These are phyloP conservation scores for Rhagoletis zephyria DNA, from an alignment of 1,140 invertebrate species.

Conservation along the genomic window DNA sequence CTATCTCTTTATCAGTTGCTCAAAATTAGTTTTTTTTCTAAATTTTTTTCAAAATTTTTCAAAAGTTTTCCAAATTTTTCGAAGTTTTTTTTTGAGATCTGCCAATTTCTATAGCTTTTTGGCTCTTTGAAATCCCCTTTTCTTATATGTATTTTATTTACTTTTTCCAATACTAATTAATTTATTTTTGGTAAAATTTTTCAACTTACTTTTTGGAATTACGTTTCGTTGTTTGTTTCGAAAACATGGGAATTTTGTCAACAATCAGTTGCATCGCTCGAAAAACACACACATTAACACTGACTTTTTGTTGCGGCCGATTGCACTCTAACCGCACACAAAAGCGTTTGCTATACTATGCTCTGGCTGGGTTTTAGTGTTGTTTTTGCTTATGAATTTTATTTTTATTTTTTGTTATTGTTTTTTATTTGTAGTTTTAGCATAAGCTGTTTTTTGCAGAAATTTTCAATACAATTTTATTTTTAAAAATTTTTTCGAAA, in stretches of 20 bases:
- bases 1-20: too few species aligned
- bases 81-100: not conserved
- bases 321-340: slow-evolving; percentile 57
- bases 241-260: slow-evolving; percentile 74
- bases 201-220: slow-evolving; percentile 73
- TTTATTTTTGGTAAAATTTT: not conserved
- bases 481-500: not conserved
- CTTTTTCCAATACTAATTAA: not conserved
- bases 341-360: slow-evolving; percentile 46
- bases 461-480: not conserved
- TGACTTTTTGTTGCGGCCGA: not conserved
- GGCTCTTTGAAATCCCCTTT: not conserved
- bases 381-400: slow-evolving; percentile 53
- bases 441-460: not conserved
- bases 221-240: slow-evolving; percentile 73
- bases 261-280: slow-evolving; percentile 73
- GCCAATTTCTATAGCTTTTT: not conserved
- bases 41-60: too few species aligned
- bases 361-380: slow-evolving; percentile 56
- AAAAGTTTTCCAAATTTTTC: too few species aligned
- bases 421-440: not conserved
- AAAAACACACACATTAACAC: slow-evolving; percentile 65
- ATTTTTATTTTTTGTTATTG: not conserved
- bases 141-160: not conserved
- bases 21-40: too few species aligned